Percentiles rank a stretch among this genome's conserved stretches.
Evolutionary conservation across 1,140 invertebrate species (phyloP).

Genomic region (Caerostris extrusa): DNA sequence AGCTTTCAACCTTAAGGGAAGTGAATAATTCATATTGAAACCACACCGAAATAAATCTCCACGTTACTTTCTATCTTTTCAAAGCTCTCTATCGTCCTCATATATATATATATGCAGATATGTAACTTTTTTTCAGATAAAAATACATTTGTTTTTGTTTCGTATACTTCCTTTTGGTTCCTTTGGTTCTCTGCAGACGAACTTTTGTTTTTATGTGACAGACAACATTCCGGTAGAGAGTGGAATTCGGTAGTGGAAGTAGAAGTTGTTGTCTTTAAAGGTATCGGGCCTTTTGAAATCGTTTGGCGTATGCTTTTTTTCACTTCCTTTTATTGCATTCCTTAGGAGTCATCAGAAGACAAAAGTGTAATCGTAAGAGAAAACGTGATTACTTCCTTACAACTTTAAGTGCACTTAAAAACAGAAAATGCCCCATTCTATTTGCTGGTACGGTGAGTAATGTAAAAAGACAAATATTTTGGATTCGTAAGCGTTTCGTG

Average conservation of each 20-base stretch:
- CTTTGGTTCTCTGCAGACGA: background rate
- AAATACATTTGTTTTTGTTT: too few relatives aligned
- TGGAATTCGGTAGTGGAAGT: background rate
- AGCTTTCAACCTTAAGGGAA: background rate
- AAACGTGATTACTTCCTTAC: background rate
- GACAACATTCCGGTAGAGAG: background rate
- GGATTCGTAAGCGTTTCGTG: too few relatives aligned
- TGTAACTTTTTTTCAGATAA: too few relatives aligned
- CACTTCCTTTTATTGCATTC: constrained; percentile 41
- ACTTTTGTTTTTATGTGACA: constrained; percentile 18
- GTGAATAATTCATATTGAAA: constrained; percentile 41
- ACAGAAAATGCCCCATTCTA: background rate
- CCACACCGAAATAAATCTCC: constrained; percentile 32
- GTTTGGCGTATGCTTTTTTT: background rate
- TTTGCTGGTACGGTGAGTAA: background rate
- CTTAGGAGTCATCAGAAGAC: background rate
- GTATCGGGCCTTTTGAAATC: constrained; percentile 2
- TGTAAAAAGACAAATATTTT: too few relatives aligned
- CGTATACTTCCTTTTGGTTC: background rate
- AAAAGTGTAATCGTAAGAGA: background rate
- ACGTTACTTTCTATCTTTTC: background rate
- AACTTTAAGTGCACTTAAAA: background rate
- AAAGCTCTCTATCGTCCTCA: too few relatives aligned
- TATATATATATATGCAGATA: too few relatives aligned
- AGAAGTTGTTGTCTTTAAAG: constrained; percentile 50